Evolutionary conservation across 2,888 invertebrate species (phyloP), one percentile per base, ranked within the genome.

Genomic region (Chorisops tibialis): DNA sequence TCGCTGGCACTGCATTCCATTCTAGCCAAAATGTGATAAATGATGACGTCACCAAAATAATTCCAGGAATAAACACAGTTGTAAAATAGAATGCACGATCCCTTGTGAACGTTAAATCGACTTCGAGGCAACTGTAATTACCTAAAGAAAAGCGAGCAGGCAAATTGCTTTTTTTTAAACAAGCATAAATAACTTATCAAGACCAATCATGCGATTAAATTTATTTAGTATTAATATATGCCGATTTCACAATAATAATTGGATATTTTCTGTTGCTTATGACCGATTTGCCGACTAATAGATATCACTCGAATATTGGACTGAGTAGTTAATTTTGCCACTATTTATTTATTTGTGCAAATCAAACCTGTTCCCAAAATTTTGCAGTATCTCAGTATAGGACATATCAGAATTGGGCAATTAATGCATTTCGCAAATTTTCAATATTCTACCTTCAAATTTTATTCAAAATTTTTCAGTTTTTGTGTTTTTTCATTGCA

Each of bases 11-110:
- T 72, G 94, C 94, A 82, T 95, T 95, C 93, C 94, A 94, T 83
- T 95, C 94, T 81, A 95, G 85, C 94, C 94, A 95, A 85, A 95
- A 95, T 76, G 94, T 94, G 81, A 95, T 95, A 85, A 95, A 95
- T 75, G 94, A 94, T 81, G 93, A 93, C 72, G 94, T 94, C 79
- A 95, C 95, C 83, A 95, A 86, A 82, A 95, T 93, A 78, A 95
- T 93, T 76, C 94, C 94, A 73, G 95, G 94, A 82, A 95, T 93
- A 83, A 95, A 95, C 81, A 95, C 94, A 77, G 94, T 95, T 73
- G 93, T 94, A 83, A 95, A 93, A 85, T 95, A 95, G 86, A 94
- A 95, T 78, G 93, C 93, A 83, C 93, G 87, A 84, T 95, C 95
- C 79, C 94, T 85, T 70, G 93, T 94, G 83, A 95, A 95, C 81